A percentile compares a stretch with the other conserved stretches of the same genome.
Evolutionary conservation across 2,797 vertebrate species (phyloP).

Genomic region (Hydrophis major): DNA sequence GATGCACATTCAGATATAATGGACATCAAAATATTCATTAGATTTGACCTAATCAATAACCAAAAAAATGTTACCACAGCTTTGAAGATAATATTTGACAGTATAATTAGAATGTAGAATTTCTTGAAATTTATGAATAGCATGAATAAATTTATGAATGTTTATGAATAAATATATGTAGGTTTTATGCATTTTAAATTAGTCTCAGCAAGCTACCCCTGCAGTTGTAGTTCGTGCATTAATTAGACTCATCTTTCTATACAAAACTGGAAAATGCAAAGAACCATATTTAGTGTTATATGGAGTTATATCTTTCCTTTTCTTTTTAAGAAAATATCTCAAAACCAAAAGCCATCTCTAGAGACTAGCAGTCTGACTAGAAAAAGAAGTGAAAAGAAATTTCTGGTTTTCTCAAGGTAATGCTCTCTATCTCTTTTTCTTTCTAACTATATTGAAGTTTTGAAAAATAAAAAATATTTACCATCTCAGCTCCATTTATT

Average conservation of each 20-base stretch:
- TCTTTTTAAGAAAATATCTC: not conserved
- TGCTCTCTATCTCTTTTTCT: not conserved
- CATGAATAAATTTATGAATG: not conserved
- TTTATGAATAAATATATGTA: constrained; percentile 21
- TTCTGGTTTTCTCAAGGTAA: not conserved
- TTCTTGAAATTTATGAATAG: constrained; percentile 35
- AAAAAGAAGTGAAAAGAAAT: not conserved
- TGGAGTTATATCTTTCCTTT: not conserved
- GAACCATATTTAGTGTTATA: not conserved
- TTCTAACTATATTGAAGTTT: not conserved
- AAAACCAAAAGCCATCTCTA: accelerated
- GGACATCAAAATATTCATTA: not conserved
- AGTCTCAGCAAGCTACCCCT: constrained; percentile 50
- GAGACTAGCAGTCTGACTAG: not conserved
- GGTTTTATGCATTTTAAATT: constrained; percentile 27
- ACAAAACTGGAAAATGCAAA: constrained; percentile 13
- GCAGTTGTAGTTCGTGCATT: not conserved
- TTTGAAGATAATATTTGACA: not conserved
- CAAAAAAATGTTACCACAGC: not conserved
- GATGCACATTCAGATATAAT: not conserved
- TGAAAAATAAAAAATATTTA: not conserved
- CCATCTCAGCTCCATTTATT: not conserved
- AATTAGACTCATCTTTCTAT: not conserved
- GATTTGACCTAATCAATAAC: not conserved
- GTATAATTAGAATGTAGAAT: constrained; percentile 11